These are phyloP conservation scores for Anguilla obscura DNA, from an alignment of 2,797 vertebrate species.

Conservation along the genomic window DNA sequence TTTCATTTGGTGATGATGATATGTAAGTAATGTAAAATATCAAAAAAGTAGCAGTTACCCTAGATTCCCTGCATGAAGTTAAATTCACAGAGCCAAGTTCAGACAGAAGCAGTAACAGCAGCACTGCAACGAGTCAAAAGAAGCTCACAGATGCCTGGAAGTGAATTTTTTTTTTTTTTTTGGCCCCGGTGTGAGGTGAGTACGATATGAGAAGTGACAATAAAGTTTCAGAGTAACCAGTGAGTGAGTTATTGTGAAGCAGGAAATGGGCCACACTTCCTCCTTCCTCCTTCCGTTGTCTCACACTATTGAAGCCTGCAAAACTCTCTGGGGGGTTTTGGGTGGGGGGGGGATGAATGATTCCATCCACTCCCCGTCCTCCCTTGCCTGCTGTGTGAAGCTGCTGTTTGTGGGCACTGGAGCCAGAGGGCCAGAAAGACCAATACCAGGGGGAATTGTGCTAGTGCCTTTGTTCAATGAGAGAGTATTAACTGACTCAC, in stretches of 20 bases:
- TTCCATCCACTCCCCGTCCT: background rate
- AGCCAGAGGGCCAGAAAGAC: background rate
- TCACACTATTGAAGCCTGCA: background rate
- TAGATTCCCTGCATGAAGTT: background rate
- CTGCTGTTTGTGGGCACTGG: background rate
- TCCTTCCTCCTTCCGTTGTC: background rate
- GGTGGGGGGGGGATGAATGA: background rate
- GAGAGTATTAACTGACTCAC: background rate
- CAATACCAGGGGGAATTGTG: background rate
- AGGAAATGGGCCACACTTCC: background rate
- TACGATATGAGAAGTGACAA: background rate
- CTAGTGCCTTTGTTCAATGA: slow-evolving; percentile 1
- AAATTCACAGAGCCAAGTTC: background rate
- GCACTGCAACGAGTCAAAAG: background rate
- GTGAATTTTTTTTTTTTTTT: background rate
- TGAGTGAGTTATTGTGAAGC: background rate
- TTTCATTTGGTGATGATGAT: background rate
- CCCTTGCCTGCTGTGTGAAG: background rate
- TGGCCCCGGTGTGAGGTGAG: background rate
- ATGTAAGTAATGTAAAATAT: background rate
- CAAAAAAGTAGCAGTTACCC: background rate
- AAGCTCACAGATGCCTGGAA: background rate
- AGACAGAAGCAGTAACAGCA: background rate
- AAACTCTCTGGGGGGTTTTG: background rate
- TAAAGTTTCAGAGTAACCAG: background rate